Evolutionary conservation across 2,888 invertebrate species (phyloP).

Genomic region (Leucoptera coffeella): DNA sequence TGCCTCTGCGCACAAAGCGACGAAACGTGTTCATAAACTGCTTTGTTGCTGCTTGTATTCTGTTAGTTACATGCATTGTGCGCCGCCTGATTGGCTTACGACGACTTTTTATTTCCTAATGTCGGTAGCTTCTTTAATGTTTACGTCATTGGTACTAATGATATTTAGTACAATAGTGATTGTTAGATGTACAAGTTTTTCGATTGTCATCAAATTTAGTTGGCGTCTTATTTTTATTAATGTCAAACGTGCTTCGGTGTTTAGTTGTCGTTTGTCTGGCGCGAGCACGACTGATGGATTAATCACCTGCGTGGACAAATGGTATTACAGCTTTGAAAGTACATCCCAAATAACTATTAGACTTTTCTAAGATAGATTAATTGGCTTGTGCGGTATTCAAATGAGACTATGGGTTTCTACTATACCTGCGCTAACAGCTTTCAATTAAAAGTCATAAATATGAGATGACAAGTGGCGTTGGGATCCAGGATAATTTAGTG

Average conservation of each 20-base stretch:
- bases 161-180: conserved; percentile 44
- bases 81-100: conserved; percentile 36
- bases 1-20: not conserved
- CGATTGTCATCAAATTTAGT: conserved; percentile 47
- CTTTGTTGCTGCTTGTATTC: conserved; percentile 11
- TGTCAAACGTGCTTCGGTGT: not conserved
- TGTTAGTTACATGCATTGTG: conserved; percentile 10
- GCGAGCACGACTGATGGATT: too few relatives aligned
- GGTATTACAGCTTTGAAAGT: too few relatives aligned
- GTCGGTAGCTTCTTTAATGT: conserved; percentile 16
- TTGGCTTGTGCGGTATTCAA: not conserved
- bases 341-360: not conserved
- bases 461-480: conserved; percentile 1
- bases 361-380: not conserved
- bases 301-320: too few relatives aligned
- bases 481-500: conserved; percentile 1
- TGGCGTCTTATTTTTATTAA: conserved; percentile 21
- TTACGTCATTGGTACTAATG: conserved; percentile 52
- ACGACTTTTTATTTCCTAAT: conserved; percentile 31
- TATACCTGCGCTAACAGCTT: conserved; percentile 1
- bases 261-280: too few relatives aligned
- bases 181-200: conserved; percentile 15
- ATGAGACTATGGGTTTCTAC: not conserved
- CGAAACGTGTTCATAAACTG: conserved; percentile 18
- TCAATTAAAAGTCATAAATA: conserved; percentile 3